These are phyloP conservation scores for Cyaniris semiargus DNA, from an alignment of 2,888 invertebrate genomes.

Conservation along the genomic window DNA sequence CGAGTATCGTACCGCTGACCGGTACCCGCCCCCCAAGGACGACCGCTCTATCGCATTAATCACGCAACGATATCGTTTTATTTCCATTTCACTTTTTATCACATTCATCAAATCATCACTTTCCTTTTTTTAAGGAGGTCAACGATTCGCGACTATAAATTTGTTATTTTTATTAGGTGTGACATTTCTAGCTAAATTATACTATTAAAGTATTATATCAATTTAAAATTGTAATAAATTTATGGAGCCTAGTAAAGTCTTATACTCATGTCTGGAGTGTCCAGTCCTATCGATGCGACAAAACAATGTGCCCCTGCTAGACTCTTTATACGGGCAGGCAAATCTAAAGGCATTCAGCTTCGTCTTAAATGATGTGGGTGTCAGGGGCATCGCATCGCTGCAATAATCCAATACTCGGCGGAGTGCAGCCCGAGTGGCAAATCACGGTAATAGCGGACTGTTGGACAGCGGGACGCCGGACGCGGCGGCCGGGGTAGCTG, in stretches of 20 bases:
- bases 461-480: background rate
- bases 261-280: no score
- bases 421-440: background rate
- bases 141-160: background rate
- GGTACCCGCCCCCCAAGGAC: constrained; percentile 4
- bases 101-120: background rate
- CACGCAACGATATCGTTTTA: background rate
- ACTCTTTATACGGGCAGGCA: no score
- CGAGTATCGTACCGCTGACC: background rate
- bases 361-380: no score
- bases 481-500: background rate
- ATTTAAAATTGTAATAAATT: no score
- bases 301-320: no score
- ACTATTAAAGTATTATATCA: no score
- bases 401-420: background rate
- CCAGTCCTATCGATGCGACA: no score
- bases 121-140: background rate
- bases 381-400: background rate
- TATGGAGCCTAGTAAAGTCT: no score
- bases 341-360: no score
- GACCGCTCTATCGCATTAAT: background rate
- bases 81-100: background rate
- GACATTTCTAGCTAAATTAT: background rate
- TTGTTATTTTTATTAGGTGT: background rate
- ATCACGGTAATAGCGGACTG: background rate